Conservation (phyloP, 2,797 vertebrate species). For the Tolypeutes matacus region DNA sequence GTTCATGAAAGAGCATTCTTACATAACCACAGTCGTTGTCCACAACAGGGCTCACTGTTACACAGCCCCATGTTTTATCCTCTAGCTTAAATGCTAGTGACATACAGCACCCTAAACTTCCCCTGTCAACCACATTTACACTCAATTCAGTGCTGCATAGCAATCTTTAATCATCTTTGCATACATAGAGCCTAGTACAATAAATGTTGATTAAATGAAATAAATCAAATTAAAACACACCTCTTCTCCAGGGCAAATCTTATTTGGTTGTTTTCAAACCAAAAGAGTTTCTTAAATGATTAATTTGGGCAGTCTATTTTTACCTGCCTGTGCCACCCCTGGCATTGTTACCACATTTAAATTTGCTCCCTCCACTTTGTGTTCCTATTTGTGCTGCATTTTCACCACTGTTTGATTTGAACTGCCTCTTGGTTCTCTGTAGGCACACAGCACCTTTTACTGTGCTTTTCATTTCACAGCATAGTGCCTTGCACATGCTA, state of each 20-base stretch:
- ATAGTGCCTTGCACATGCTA: not conserved
- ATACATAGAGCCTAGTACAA: not conserved
- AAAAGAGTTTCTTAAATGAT: constrained; percentile 21
- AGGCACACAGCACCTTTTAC: not conserved
- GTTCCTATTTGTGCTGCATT: not conserved
- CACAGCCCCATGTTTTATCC: no score
- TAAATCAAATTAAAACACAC: constrained; percentile 13
- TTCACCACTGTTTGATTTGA: not conserved
- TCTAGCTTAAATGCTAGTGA: no score
- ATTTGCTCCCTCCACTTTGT: not conserved
- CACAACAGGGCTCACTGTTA: no score
- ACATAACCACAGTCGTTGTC: no score
- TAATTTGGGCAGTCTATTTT: not conserved
- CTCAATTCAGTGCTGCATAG: no score
- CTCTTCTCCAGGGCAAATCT: not conserved
- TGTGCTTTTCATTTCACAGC: constrained; percentile 51
- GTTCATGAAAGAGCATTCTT: no score
- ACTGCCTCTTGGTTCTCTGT: not conserved
- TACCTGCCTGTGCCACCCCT: not conserved
- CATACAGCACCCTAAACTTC: no score
- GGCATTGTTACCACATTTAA: not conserved
- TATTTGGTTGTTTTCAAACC: constrained; percentile 25
- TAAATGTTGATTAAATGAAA: constrained; percentile 36
- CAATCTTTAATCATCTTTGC: not conserved
- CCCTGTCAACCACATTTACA: no score